A percentile compares a stretch with the other conserved stretches of the same genome.
Conservation (phyloP, 1,140 invertebrate species). For the Chrysopa pallens region DNA sequence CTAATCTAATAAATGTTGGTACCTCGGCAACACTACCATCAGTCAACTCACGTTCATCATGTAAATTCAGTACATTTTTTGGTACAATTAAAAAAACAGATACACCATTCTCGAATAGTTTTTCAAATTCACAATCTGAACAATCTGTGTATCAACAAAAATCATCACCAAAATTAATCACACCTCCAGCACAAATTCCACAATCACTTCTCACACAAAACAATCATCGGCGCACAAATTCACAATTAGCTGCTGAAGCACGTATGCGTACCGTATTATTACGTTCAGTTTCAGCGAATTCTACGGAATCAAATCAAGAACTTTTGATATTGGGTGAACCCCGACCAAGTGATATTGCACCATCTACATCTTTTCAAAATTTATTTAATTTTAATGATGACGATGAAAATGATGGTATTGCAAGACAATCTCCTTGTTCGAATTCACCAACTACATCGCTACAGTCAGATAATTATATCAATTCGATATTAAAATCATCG, state of each 20-base stretch:
- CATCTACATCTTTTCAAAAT: constrained; percentile 21
- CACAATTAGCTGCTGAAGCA: constrained; percentile 15
- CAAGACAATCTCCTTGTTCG: no score
- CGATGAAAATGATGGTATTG: no score
- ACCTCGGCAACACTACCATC: constrained; percentile 6
- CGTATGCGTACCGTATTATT: constrained; percentile 21
- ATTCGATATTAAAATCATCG: no score
- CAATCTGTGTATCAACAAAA: no score
- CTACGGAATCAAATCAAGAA: constrained; percentile 29
- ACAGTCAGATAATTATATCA: no score
- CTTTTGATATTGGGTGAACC: constrained; percentile 33
- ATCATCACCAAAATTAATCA: no score
- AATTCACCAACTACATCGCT: no score
- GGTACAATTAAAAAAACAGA: constrained; percentile 12
- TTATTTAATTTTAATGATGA: background rate
- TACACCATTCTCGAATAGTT: constrained; percentile 12
- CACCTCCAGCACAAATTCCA: constrained; percentile 10
- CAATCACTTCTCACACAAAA: background rate
- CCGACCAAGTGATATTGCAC: constrained; percentile 32
- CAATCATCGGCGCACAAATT: background rate
- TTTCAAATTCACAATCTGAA: constrained; percentile 3
- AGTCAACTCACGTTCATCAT: constrained; percentile 4
- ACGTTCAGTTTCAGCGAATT: constrained; percentile 31
- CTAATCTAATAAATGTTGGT: background rate
- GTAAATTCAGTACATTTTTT: constrained; percentile 8